Conservation (phyloP, 2,113 vertebrate species). For the Callipepla squamata region DNA sequence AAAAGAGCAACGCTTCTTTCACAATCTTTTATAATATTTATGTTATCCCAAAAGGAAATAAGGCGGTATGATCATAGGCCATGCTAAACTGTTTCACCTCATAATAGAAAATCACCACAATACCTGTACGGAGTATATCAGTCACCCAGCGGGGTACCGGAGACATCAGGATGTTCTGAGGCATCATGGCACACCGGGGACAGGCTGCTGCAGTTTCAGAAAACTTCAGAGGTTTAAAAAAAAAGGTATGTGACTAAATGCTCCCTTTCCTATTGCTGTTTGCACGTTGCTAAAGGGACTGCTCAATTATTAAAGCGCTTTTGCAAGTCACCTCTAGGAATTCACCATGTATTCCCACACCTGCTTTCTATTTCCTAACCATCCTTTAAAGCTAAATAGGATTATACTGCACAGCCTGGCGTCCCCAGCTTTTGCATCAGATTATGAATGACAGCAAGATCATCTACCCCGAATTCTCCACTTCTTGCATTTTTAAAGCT, state of each 20-base stretch:
- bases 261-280: not conserved
- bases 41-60: not conserved
- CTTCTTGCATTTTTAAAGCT: not conserved
- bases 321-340: slow-evolving; percentile 5
- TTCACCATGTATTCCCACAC: not conserved
- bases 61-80: not conserved
- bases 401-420: not conserved
- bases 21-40: not conserved
- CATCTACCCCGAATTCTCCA: not conserved
- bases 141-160: not conserved
- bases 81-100: not conserved
- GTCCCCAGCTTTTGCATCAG: not conserved
- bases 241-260: not conserved
- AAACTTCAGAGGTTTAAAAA: not conserved
- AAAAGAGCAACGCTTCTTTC: not conserved
- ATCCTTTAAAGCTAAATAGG: not conserved
- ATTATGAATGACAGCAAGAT: not conserved
- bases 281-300: not conserved
- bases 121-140: not conserved
- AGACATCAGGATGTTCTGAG: not conserved
- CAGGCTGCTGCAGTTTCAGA: not conserved
- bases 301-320: not conserved
- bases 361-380: not conserved
- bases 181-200: not conserved
- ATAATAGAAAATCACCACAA: not conserved